Evolutionary conservation across 2,113 vertebrate species (phyloP), one percentile per base, ranked within the genome.

Genomic region (Phylloscopus whistleri): DNA sequence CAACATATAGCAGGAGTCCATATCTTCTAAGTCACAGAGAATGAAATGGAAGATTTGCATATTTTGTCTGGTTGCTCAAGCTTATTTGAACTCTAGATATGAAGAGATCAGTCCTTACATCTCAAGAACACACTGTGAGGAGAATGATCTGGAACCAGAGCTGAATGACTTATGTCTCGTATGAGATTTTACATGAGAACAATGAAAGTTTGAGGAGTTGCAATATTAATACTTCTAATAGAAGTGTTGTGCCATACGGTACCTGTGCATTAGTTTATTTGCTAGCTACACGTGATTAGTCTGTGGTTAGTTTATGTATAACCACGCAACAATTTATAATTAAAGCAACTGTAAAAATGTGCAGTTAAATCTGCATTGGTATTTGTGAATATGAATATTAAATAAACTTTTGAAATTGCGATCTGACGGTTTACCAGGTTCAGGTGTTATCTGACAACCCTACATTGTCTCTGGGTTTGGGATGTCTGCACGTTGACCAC

Each of bases 401-500:
- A 66, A 48, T 46, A 79, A 88, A 63, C 23, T 49, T 89, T 64
- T 79, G 19, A 73, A 90, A 76, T 70, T 58, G 6, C 81, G 8
- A 51, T 81, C 31, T 58, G 44, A 49, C 6, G 31, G 8, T n/a
- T 81, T 56, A 24, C 52, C 20, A 44, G 11, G 23, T 84, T 70
- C 55, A 60, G 7, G 16, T 92, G 18, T 68, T 78, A 23, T 60
- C 66, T 74, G 51, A 83, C 55, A 83, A 22, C 28, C 1, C 0
- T 62, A 37, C 18, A 17, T 5, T 30, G 1, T 26, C 39, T 63
- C 15, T 7, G 2, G 20, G 27, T 87, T 35, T 60, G 46, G 59
- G 18, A 51, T 9, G 63, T 33, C 27, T 70, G 12, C 46, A 35
- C 0, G 0, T 30, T 55, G 11, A 51, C 33, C 24, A 20, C 19